Evolutionary conservation across 2,888 invertebrate genomes (phyloP).

Genomic region (Lithophane semibrunnea): DNA sequence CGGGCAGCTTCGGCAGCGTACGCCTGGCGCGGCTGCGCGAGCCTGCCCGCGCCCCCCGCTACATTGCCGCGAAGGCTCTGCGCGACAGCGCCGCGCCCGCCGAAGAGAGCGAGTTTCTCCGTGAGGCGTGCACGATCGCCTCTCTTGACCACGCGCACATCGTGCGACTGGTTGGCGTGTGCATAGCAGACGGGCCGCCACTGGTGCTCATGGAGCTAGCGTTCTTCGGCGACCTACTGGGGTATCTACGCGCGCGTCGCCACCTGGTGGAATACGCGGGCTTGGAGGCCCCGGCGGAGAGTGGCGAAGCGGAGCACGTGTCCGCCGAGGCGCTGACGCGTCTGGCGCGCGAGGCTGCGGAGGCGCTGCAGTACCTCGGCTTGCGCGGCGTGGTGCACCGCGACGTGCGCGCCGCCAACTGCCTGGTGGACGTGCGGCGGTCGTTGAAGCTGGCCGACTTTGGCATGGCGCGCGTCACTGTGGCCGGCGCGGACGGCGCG

Average conservation of each 20-base stretch:
- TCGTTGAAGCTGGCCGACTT: conserved; percentile 95
- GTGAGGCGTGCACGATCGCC: conserved; percentile 97
- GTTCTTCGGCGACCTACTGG: conserved; percentile 96
- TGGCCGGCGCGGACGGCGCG: conserved; percentile 92
- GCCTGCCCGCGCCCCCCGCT: conserved; percentile 79
- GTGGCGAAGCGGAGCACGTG: conserved; percentile 85
- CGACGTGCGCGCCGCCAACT: conserved; percentile 95
- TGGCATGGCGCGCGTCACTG: conserved; percentile 96
- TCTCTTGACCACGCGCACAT: conserved; percentile 96
- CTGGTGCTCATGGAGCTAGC: conserved; percentile 97
- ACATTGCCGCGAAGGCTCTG: conserved; percentile 96
- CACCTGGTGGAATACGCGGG: conserved; percentile 92
- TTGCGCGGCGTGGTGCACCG: conserved; percentile 94
- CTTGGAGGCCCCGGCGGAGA: conserved; percentile 86
- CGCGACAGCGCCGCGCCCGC: conserved; percentile 94
- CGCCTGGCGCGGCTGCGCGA: conserved; percentile 72
- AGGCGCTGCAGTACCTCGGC: conserved; percentile 89
- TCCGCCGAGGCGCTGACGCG: conserved; percentile 76
- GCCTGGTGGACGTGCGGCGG: conserved; percentile 93
- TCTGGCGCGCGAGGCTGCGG: conserved; percentile 60
- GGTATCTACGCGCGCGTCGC: conserved; percentile 93
- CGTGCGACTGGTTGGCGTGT: conserved; percentile 94
- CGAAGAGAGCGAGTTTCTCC: conserved; percentile 93
- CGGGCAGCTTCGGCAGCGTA: conserved; percentile 80
- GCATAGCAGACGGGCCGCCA: conserved; percentile 94